These are phyloP conservation scores for Mustelus asterias DNA, from an alignment of 2,113 vertebrate genomes.

Conservation along the genomic window DNA sequence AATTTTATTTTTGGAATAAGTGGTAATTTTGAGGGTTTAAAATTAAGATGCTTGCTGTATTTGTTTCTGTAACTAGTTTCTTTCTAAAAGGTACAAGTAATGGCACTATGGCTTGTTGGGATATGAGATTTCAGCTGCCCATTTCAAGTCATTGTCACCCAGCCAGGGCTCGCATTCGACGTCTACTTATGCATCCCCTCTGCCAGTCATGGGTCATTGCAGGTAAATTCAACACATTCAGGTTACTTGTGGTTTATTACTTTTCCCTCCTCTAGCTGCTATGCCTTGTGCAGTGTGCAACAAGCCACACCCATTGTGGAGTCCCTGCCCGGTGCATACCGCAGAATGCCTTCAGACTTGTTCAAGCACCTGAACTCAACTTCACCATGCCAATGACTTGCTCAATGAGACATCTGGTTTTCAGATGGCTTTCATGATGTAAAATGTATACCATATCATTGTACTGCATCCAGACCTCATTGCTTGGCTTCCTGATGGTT, in stretches of 20 bases:
- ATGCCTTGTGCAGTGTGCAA: no score
- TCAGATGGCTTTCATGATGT: no score
- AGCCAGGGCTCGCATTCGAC: conserved; percentile 79
- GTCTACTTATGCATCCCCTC: conserved; percentile 91
- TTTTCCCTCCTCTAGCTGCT: background rate
- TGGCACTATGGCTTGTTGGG: conserved; percentile 97
- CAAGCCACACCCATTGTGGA: no score
- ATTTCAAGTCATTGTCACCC: conserved; percentile 95
- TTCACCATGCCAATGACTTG: no score
- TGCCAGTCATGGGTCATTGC: conserved; percentile 94
- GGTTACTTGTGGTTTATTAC: background rate
- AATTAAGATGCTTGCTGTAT: background rate
- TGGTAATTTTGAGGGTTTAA: background rate
- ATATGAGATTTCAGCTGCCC: conserved; percentile 95
- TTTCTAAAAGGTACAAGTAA: conserved; percentile 79
- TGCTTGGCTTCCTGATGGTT: background rate
- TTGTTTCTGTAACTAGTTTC: background rate
- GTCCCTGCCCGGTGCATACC: no score
- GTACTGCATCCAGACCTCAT: background rate
- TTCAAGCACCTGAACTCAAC: no score
- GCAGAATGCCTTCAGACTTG: no score
- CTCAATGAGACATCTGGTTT: no score
- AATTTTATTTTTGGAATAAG: background rate
- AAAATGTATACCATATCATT: background rate
- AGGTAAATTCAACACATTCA: conserved; percentile 57